Percentiles rank a stretch among this genome's conserved stretches.
phyloP scores from a whole-genome alignment of 2,797 vertebrate species.

The Scyliorhinus canicula region DNA sequence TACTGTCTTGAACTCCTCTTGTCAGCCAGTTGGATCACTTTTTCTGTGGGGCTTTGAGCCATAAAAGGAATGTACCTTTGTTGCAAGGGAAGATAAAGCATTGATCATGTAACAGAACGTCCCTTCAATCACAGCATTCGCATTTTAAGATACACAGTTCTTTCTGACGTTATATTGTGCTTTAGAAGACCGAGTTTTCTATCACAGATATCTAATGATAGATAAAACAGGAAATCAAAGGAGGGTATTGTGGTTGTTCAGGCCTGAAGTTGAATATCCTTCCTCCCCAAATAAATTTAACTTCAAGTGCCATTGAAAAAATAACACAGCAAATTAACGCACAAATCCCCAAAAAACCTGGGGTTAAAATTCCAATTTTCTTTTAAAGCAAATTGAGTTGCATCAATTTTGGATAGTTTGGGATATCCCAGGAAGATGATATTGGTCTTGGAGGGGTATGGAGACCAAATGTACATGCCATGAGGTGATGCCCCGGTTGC shows the following conservation, averaged over 20 bases:
- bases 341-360: neutral
- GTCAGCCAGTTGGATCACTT: too few relatives aligned
- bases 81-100: neutral
- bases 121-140: neutral
- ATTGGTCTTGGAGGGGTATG: neutral
- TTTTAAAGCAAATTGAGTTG: neutral
- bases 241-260: neutral
- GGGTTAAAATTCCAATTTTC: neutral
- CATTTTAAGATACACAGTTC: neutral
- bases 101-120: neutral
- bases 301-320: neutral
- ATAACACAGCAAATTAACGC: neutral
- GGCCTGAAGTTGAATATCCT: neutral
- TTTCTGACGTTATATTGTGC: neutral
- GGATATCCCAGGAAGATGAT: neutral
- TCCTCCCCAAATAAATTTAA: neutral
- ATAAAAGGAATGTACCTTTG: too few relatives aligned
- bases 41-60: too few relatives aligned
- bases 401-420: neutral
- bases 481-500: too few relatives aligned
- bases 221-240: neutral
- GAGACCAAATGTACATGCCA: too few relatives aligned
- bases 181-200: neutral
- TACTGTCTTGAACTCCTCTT: too few relatives aligned
- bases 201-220: neutral